phyloP scores from a whole-genome alignment of 2,888 invertebrate species.

The Leptinotarsa rubiginosa region DNA sequence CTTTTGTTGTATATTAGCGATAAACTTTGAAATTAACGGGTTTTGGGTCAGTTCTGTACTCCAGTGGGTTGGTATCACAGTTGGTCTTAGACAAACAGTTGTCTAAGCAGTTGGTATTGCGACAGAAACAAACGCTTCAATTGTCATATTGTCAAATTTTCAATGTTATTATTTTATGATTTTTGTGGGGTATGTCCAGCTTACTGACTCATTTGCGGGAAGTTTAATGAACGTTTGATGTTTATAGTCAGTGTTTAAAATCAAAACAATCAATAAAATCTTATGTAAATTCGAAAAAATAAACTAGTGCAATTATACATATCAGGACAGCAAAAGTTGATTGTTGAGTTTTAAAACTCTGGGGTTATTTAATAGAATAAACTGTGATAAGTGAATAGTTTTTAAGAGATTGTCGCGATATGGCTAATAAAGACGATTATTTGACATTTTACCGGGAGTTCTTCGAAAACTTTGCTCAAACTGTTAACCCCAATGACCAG shows the following conservation, averaged over 20 bases:
- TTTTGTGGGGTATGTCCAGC: slow-evolving; percentile 25
- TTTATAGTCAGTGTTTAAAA: slow-evolving; percentile 21
- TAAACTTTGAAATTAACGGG: too few species aligned
- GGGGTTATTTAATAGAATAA: slow-evolving; percentile 34
- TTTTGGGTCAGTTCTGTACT: too few species aligned
- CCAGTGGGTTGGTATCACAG: too few species aligned
- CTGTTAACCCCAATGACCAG: slow-evolving; percentile 78
- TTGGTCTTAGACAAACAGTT: too few species aligned
- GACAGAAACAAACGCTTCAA: slow-evolving; percentile 13
- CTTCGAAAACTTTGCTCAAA: slow-evolving; percentile 78
- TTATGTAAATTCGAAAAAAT: slow-evolving; percentile 11
- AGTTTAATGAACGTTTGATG: slow-evolving; percentile 36
- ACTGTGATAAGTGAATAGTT: slow-evolving; percentile 43
- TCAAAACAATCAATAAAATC: slow-evolving; percentile 26
- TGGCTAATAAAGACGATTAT: slow-evolving; percentile 75
- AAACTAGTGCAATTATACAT: slow-evolving; percentile 60
- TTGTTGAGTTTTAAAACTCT: slow-evolving; percentile 46
- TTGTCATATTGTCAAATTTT: slow-evolving; percentile 17
- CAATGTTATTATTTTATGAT: slow-evolving; percentile 9
- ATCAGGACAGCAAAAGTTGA: slow-evolving; percentile 59
- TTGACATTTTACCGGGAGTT: slow-evolving; percentile 77
- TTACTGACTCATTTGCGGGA: slow-evolving; percentile 41
- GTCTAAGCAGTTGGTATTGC: too few species aligned
- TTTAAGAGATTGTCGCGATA: slow-evolving; percentile 40
- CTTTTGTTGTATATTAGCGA: too few species aligned